Evolutionary conservation across 1,140 invertebrate species (phyloP).

Genomic region (Periplaneta americana): DNA sequence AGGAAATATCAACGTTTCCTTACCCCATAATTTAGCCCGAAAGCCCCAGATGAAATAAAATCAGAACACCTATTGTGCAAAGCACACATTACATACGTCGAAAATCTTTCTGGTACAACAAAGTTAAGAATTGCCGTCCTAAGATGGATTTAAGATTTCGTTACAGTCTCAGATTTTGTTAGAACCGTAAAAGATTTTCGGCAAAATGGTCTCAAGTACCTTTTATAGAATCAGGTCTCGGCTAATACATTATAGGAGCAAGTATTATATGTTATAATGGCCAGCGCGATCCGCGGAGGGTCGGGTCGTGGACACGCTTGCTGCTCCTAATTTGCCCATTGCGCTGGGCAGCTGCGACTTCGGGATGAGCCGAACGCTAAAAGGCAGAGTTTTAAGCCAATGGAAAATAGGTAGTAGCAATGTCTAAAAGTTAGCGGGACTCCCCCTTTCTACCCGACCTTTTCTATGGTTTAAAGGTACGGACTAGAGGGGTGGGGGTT

Average conservation of each 20-base stretch:
- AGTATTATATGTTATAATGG: not conserved
- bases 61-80: not conserved
- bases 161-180: not conserved
- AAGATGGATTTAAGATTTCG: not conserved
- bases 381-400: not conserved
- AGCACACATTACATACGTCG: not conserved
- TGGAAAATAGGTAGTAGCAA: not conserved
- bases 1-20: not conserved
- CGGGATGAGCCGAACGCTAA: not conserved
- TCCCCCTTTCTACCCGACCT: not conserved
- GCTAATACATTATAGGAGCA: not conserved
- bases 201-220: not conserved
- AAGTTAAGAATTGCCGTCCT: not conserved
- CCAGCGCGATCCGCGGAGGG: not conserved
- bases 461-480: not conserved
- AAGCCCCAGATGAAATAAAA: not conserved
- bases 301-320: not conserved
- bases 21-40: not conserved
- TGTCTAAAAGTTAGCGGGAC: not conserved
- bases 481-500: not conserved
- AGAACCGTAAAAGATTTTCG: not conserved
- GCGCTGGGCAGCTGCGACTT: not conserved
- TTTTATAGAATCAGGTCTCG: not conserved
- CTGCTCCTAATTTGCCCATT: not conserved
- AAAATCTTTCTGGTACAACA: not conserved